phyloP scores from a whole-genome alignment of 2,888 invertebrate species.

The Leucoma salicis region DNA sequence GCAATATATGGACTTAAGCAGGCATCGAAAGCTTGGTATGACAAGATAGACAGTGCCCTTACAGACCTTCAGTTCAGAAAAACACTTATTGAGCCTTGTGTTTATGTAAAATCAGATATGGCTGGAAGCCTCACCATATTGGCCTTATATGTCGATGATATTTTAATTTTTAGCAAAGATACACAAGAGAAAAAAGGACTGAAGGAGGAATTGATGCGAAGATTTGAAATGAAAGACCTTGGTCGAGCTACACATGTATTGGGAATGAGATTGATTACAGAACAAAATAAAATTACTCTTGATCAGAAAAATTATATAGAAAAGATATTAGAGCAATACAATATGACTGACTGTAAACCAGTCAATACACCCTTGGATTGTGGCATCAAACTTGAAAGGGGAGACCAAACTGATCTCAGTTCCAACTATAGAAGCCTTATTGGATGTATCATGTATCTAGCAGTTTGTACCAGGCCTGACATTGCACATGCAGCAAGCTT shows the following conservation, averaged over 20 bases:
- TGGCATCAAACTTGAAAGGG: neutral
- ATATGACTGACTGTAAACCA: neutral
- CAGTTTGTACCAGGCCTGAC: neutral
- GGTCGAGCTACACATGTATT: neutral
- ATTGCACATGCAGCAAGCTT: neutral
- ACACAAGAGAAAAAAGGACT: neutral
- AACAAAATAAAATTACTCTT: neutral
- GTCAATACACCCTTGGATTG: neutral
- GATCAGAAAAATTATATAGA: neutral
- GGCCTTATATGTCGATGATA: constrained; percentile 6
- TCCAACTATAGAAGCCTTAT: neutral
- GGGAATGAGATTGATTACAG: neutral
- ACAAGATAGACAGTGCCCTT: neutral
- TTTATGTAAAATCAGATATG: neutral
- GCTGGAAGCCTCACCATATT: neutral
- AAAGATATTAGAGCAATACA: neutral
- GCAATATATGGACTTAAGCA: constrained; percentile 3
- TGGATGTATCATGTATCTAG: neutral
- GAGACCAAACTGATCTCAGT: neutral
- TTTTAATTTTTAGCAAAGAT: constrained; percentile 2
- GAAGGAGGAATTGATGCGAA: neutral
- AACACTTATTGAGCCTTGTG: constrained; percentile 1
- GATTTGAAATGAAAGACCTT: constrained; percentile 2
- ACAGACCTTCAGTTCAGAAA: neutral
- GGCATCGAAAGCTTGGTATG: neutral